Conservation (phyloP, 2,113 vertebrate genomes). For the Cephalophus harveyi region DNA sequence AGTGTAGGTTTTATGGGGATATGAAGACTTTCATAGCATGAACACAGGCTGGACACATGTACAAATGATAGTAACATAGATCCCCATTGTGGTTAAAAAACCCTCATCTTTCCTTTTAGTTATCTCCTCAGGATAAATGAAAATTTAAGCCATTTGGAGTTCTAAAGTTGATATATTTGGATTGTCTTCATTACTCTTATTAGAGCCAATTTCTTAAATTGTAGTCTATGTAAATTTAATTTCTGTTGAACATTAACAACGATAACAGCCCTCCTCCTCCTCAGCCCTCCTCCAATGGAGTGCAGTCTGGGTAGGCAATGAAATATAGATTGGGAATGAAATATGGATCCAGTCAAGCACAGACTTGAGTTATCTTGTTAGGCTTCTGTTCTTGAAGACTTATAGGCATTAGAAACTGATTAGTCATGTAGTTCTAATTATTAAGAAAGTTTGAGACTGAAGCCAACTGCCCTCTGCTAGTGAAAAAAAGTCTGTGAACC, state of each 20-base stretch:
- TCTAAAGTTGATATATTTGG: neutral
- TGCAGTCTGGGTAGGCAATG: neutral
- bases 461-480: neutral
- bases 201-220: neutral
- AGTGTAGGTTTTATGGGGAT: accelerated
- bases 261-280: neutral
- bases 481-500: neutral
- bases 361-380: neutral
- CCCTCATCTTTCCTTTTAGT: neutral
- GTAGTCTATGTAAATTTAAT: neutral
- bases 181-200: neutral
- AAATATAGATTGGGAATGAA: neutral
- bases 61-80: neutral
- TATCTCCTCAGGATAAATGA: neutral
- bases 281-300: neutral
- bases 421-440: neutral
- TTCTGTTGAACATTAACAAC: neutral
- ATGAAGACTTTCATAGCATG: accelerated
- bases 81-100: too few relatives aligned
- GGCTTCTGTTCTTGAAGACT: neutral
- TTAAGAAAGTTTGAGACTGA: neutral
- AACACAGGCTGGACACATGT: accelerated
- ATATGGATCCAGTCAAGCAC: too few relatives aligned
- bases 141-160: neutral
- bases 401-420: neutral